Evolutionary conservation across 2,113 vertebrate genomes (phyloP).

Genomic region (Passer domesticus): DNA sequence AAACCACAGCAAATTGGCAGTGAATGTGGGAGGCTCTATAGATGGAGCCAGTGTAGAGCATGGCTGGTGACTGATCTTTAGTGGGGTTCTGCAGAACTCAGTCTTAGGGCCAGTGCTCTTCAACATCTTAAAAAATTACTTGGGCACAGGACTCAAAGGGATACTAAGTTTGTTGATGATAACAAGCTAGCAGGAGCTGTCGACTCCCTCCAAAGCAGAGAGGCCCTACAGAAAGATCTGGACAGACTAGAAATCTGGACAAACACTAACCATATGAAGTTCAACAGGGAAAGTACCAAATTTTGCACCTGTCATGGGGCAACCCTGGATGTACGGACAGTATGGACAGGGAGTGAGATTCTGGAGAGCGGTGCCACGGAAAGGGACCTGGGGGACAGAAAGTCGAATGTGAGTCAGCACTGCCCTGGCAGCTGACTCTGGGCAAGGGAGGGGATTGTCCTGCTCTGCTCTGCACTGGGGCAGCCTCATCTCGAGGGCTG

Average conservation of each 20-base stretch:
- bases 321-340: fast-evolving
- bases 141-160: not conserved
- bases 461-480: not conserved
- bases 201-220: not conserved
- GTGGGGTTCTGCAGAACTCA: not conserved
- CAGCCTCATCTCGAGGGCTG: fast-evolving
- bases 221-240: not conserved
- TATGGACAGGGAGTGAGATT: not conserved
- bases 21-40: fast-evolving
- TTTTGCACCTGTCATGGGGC: not conserved
- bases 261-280: not conserved
- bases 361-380: not conserved
- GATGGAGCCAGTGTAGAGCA: not conserved
- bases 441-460: not conserved
- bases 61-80: not conserved
- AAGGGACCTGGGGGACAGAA: not conserved
- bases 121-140: not conserved
- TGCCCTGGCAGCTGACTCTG: not conserved
- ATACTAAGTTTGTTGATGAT: not conserved
- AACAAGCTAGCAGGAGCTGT: not conserved
- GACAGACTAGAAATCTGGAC: not conserved
- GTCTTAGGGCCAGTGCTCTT: not conserved
- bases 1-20: not conserved
- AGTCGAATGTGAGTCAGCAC: not conserved
- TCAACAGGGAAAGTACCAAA: not conserved